Percentiles rank a stretch among this genome's conserved stretches.
Evolutionary conservation across 2,113 vertebrate species (phyloP).

Genomic region (Poeciliopsis turrubarensis): DNA sequence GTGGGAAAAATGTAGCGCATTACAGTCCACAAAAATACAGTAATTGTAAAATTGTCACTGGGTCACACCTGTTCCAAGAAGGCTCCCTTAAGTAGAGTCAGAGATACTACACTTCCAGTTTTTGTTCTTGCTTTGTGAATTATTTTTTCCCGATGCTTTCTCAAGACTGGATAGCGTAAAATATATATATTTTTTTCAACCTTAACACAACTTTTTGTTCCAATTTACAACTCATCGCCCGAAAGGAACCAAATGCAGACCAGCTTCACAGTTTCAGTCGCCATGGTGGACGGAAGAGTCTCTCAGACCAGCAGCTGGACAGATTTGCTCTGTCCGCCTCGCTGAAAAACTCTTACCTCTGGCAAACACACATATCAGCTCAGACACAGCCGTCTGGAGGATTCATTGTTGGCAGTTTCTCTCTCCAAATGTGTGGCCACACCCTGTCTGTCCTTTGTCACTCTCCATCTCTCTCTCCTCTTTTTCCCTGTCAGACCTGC

Average conservation of each 20-base stretch:
- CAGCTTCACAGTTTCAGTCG: slow-evolving; percentile 31
- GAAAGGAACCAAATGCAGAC: slow-evolving; percentile 11
- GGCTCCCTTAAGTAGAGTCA: no score
- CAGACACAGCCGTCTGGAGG: slow-evolving; percentile 53
- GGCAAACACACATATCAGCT: slow-evolving; percentile 61
- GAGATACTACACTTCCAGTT: no score
- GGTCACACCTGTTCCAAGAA: no score
- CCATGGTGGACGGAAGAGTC: slow-evolving; percentile 42
- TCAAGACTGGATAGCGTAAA: no score
- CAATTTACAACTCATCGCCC: no score
- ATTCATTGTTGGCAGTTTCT: slow-evolving; percentile 54
- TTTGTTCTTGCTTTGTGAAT: no score
- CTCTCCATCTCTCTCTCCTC: slow-evolving; percentile 30
- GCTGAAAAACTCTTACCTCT: slow-evolving; percentile 67
- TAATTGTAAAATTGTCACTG: no score
- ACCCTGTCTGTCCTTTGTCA: slow-evolving; percentile 41
- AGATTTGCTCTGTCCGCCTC: slow-evolving; percentile 63
- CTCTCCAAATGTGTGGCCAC: slow-evolving; percentile 51
- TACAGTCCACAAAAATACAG: no score
- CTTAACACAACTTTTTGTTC: no score
- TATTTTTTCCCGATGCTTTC: no score
- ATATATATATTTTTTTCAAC: no score
- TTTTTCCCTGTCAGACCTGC: slow-evolving; percentile 41
- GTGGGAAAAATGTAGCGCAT: no score
- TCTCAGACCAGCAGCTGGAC: slow-evolving; percentile 63